These are phyloP conservation scores for Thymallus thymallus DNA, from an alignment of 2,113 vertebrate species.

Conservation along the genomic window DNA sequence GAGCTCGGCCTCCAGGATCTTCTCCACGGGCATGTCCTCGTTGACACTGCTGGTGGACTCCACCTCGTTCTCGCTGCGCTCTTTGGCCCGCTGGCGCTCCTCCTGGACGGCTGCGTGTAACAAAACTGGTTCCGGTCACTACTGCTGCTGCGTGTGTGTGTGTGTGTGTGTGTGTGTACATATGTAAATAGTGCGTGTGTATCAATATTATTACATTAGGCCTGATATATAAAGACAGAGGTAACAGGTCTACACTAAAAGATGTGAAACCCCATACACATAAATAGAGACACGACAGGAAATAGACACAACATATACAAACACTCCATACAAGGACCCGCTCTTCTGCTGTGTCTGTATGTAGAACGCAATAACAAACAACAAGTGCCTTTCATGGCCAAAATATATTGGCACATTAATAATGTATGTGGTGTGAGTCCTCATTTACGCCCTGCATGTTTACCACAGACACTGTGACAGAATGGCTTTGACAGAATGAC, in stretches of 20 bases:
- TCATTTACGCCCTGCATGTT: neutral
- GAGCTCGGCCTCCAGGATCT: constrained; percentile 94
- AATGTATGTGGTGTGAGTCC: constrained; percentile 26
- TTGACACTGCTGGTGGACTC: constrained; percentile 91
- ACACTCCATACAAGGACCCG: constrained; percentile 4
- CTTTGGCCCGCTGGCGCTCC: constrained; percentile 94
- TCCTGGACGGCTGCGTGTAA: constrained; percentile 91
- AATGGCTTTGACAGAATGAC: constrained; percentile 22
- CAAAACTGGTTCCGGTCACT: constrained; percentile 71
- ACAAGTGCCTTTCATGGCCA: constrained; percentile 17
- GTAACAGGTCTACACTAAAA: neutral
- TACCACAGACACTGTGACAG: constrained; percentile 3
- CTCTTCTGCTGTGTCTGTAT: neutral
- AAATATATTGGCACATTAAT: constrained; percentile 39
- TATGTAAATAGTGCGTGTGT: neutral
- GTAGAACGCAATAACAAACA: constrained; percentile 30
- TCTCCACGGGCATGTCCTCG: constrained; percentile 99
- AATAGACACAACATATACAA: neutral
- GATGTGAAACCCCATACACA: neutral
- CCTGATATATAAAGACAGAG: neutral
- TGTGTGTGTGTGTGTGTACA: neutral
- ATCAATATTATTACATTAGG: neutral
- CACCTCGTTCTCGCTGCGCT: constrained; percentile 90
- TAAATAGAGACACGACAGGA: neutral
- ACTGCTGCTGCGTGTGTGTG: constrained; percentile 62